These are phyloP conservation scores for Anarhynchus alexandrinus DNA, from an alignment of 2,113 vertebrate species.

Conservation along the genomic window DNA sequence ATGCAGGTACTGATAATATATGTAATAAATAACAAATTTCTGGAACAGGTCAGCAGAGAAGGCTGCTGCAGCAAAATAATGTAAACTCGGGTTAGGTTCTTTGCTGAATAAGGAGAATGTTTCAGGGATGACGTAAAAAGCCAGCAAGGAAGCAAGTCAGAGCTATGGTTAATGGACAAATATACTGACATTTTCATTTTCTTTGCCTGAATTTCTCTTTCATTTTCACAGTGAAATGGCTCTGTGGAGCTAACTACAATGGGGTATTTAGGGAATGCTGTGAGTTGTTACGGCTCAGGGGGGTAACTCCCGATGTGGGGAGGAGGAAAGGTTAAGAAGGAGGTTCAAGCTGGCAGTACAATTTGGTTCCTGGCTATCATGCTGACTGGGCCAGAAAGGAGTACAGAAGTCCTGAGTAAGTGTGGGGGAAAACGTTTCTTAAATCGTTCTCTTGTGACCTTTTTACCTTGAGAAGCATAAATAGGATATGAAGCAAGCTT, in stretches of 20 bases:
- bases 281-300: not conserved
- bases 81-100: not conserved
- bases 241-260: not conserved
- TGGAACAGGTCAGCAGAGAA: not conserved
- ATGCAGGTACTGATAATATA: not conserved
- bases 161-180: not conserved
- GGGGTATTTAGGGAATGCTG: not conserved
- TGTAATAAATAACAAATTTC: not conserved
- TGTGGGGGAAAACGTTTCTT: not conserved
- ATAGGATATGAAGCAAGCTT: not conserved
- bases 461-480: not conserved
- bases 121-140: not conserved
- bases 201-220: not conserved
- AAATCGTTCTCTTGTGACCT: not conserved
- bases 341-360: not conserved
- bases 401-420: not conserved
- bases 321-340: not conserved
- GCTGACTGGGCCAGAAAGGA: not conserved
- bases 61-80: not conserved
- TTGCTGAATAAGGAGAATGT: not conserved
- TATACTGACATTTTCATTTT: not conserved
- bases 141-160: not conserved
- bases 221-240: not conserved
- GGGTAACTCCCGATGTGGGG: not conserved
- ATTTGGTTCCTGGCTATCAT: not conserved